Conservation (phyloP, 2,888 invertebrate genomes). For the Oscheius sp. region DNA sequence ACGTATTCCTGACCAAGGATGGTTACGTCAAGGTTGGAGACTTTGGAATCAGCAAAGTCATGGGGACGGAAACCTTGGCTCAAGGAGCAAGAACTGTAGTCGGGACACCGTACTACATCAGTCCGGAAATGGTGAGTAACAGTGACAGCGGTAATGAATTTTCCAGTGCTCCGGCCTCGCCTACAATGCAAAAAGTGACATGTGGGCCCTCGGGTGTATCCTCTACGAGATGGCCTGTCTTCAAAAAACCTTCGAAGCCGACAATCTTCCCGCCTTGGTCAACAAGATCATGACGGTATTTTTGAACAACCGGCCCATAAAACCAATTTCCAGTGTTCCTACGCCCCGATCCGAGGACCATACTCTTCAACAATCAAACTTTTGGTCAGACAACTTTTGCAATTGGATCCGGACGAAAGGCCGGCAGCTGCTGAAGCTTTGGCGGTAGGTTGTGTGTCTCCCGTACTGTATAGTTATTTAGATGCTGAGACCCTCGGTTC, state of each 20-base stretch:
- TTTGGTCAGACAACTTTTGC: constrained; percentile 79
- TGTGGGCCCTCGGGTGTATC: constrained; percentile 83
- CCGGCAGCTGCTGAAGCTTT: constrained; percentile 77
- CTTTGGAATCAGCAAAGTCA: constrained; percentile 83
- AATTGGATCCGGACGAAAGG: constrained; percentile 79
- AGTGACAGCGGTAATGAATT: not conserved
- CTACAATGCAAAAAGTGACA: constrained; percentile 84
- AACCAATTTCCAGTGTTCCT: constrained; percentile 78
- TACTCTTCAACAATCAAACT: constrained; percentile 80
- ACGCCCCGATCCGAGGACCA: constrained; percentile 80
- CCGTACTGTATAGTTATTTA: constrained; percentile 9
- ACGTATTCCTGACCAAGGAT: constrained; percentile 81
- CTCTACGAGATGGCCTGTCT: constrained; percentile 83
- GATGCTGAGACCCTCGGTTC: constrained; percentile 54
- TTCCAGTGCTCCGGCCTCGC: constrained; percentile 82
- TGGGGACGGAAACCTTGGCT: constrained; percentile 78
- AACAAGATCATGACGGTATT: constrained; percentile 80
- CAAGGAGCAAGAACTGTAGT: constrained; percentile 76
- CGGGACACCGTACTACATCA: constrained; percentile 77
- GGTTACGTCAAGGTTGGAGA: constrained; percentile 82
- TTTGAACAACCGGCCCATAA: not conserved
- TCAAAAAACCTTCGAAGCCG: constrained; percentile 82
- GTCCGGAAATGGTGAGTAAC: constrained; percentile 74
- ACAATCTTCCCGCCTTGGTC: constrained; percentile 82
- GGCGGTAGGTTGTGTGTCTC: constrained; percentile 33